phyloP scores from a whole-genome alignment of 1,140 invertebrate genomes.

The Drosophila tani region DNA sequence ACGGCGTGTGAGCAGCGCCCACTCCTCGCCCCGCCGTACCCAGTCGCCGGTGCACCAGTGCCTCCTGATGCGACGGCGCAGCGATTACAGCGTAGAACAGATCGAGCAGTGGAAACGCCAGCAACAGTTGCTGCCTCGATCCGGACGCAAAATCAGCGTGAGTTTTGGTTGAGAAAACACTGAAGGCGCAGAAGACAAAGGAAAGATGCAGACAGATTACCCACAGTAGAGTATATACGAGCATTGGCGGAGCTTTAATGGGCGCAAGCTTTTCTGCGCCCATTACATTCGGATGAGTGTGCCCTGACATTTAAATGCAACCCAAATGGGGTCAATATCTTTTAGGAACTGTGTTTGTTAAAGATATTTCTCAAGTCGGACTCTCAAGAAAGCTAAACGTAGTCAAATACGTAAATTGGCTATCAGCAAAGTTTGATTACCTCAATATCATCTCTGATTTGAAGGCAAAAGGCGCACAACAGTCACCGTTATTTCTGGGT shows the following conservation, averaged over 20 bases:
- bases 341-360: too few relatives aligned
- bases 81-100: slow-evolving; percentile 77
- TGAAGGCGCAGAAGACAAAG: slow-evolving; percentile 2
- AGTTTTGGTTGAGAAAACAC: slow-evolving; percentile 28
- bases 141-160: slow-evolving; percentile 74
- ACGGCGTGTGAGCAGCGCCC: slow-evolving; percentile 61
- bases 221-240: background rate
- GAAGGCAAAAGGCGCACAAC: too few relatives aligned
- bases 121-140: slow-evolving; percentile 55
- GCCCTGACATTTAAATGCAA: background rate
- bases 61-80: slow-evolving; percentile 76
- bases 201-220: background rate
- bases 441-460: too few relatives aligned
- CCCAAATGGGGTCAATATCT: background rate
- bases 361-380: too few relatives aligned
- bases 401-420: too few relatives aligned
- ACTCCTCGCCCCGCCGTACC: slow-evolving; percentile 65
- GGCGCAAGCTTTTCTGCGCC: background rate
- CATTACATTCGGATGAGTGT: background rate
- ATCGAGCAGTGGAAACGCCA: slow-evolving; percentile 78
- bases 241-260: background rate
- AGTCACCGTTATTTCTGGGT: too few relatives aligned
- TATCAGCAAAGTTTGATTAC: too few relatives aligned
- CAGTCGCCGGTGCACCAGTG: slow-evolving; percentile 75
- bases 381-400: too few relatives aligned